Base-by-base conservation (phyloP, 2,888 invertebrate genomes). In the Crematogaster levior region DNA sequence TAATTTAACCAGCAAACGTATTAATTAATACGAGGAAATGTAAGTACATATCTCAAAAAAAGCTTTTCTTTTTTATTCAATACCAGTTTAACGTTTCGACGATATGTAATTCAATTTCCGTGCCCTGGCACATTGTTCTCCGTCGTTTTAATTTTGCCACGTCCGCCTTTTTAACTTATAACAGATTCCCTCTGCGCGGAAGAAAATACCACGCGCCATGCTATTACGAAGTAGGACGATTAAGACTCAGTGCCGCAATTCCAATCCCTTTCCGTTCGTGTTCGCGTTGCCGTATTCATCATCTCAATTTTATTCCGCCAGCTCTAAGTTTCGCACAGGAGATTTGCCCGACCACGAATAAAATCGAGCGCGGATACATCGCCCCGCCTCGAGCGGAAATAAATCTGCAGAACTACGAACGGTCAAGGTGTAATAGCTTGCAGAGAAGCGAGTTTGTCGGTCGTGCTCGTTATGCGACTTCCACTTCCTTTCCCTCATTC, bases 311-410 rank as follows among this genome's bases (percentile, higher is more conserved):
- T 68, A 56, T 77, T 77, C 68, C 73, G 58, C 83, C 84, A 82
- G 82, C 85, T 83, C 82, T 56, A 79, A 70, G 66, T 83, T 73
- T 84, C 56, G 56, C 75, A 61, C 24, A 72, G 80, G 75, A 75
- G 84, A 85, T 85, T 85, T 81, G 84, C 80, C 79, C 86, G 85
- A 63, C 40, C 77, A 37, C 48, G 68, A 73, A 60, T 24, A 70
- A 81, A 85, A 81, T 88, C 88, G 77, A 56, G 60, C 46, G 65
- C 37, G 60, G 56, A 81, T 70, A 60, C 46, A 18, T 60, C 74
- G 79, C 30, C 30, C 68, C 63, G 63, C 82, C 58, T 66, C 70
- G 70, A 74, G 86, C 72, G 65, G 74, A 82, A 82, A 84, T 82
- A 82, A 82, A 61, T 83, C 72, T 48, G 34, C 65, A 63, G 48